Conservation (phyloP, 2,888 invertebrate species). For the Ferdinandea cuprea region DNA sequence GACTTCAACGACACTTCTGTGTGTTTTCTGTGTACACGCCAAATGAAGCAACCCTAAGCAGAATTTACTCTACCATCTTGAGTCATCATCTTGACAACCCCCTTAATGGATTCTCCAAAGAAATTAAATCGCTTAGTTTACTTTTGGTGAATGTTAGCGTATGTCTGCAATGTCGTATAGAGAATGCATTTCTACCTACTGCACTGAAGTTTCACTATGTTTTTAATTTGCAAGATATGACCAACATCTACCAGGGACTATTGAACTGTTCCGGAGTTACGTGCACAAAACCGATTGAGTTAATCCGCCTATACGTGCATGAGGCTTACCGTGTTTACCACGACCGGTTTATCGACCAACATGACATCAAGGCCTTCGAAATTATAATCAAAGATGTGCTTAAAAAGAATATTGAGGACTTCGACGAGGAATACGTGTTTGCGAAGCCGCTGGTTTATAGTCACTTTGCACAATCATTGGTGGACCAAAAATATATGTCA, state of each 20-base stretch:
- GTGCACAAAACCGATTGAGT: slow-evolving; percentile 87
- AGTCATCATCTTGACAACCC: slow-evolving; percentile 88
- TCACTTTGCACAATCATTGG: slow-evolving; percentile 95
- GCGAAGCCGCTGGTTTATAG: slow-evolving; percentile 92
- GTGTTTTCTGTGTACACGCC: slow-evolving; percentile 94
- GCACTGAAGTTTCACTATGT: slow-evolving; percentile 97
- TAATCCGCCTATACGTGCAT: slow-evolving; percentile 94
- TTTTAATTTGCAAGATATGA: slow-evolving; percentile 95
- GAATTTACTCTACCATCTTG: slow-evolving; percentile 93
- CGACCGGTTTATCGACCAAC: slow-evolving; percentile 93
- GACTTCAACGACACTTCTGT: slow-evolving; percentile 94
- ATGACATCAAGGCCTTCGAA: slow-evolving; percentile 89
- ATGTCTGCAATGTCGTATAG: slow-evolving; percentile 89
- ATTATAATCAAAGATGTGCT: slow-evolving; percentile 90
- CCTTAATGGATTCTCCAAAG: slow-evolving; percentile 86
- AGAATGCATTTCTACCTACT: slow-evolving; percentile 93
- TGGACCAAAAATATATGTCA: slow-evolving; percentile 91
- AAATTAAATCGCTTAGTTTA: slow-evolving; percentile 79
- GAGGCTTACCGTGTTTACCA: slow-evolving; percentile 95
- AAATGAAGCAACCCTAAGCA: slow-evolving; percentile 89
- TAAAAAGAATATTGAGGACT: slow-evolving; percentile 91
- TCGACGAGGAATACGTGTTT: slow-evolving; percentile 90
- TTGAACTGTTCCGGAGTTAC: slow-evolving; percentile 91
- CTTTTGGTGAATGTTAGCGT: slow-evolving; percentile 88
- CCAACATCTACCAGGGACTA: slow-evolving; percentile 97